A percentile compares a stretch with the other conserved stretches of the same genome.
These are phyloP conservation scores for Butorides virescens DNA, from an alignment of 2,113 vertebrate species.

Conservation along the genomic window DNA sequence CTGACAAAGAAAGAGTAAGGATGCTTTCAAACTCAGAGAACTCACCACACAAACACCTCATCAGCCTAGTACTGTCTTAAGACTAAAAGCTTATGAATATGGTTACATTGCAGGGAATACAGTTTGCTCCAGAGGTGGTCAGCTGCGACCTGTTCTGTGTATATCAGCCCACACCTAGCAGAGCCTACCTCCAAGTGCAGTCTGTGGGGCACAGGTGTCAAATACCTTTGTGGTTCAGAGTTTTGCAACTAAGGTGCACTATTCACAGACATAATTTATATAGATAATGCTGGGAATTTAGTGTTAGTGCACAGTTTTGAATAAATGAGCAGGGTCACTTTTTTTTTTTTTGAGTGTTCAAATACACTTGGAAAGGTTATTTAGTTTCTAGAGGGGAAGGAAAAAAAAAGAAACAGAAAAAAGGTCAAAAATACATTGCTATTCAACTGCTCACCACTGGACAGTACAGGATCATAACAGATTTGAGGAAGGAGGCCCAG, in stretches of 20 bases:
- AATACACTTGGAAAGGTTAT: background rate
- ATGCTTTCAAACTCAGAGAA: background rate
- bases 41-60: background rate
- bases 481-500: background rate
- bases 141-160: background rate
- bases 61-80: background rate
- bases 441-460: background rate
- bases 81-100: background rate
- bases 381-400: background rate
- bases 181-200: background rate
- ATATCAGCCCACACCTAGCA: background rate
- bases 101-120: background rate
- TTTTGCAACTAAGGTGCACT: background rate
- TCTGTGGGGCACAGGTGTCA: background rate
- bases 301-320: background rate
- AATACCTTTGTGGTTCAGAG: background rate
- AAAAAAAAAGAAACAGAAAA: background rate
- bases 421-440: background rate
- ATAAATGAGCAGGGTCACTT: background rate
- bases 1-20: background rate
- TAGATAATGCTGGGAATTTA: background rate
- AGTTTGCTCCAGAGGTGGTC: background rate
- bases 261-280: background rate
- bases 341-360: background rate
- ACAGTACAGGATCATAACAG: background rate